Evolutionary conservation across 2,797 vertebrate genomes (phyloP).

Genomic region (Mormyrops attenuatus): DNA sequence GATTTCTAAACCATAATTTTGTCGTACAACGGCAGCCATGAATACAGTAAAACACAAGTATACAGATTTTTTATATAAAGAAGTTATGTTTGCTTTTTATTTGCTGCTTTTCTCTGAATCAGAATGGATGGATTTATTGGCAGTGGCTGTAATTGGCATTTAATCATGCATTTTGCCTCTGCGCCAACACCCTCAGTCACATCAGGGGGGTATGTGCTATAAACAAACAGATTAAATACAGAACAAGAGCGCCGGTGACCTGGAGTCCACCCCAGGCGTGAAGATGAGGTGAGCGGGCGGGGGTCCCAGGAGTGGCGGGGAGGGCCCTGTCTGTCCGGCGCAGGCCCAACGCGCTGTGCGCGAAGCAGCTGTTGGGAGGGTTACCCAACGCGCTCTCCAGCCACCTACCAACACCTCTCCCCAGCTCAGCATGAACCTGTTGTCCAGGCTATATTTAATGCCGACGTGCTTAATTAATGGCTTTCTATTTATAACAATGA

Average conservation of each 20-base stretch:
- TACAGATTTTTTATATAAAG: neutral
- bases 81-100: neutral
- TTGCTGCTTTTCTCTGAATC: neutral
- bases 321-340: neutral
- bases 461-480: slow-evolving; percentile 65
- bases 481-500: slow-evolving; percentile 64
- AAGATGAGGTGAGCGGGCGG: neutral
- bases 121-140: slow-evolving; percentile 15
- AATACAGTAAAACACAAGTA: neutral
- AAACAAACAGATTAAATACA: neutral
- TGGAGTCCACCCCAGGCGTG: neutral
- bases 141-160: slow-evolving; percentile 18
- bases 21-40: neutral
- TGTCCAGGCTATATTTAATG: slow-evolving; percentile 63
- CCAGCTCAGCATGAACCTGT: slow-evolving; percentile 56
- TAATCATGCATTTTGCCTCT: slow-evolving; percentile 32
- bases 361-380: slow-evolving; percentile 54
- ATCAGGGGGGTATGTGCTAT: neutral
- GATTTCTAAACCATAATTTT: neutral
- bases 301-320: neutral
- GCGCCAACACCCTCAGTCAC: slow-evolving; percentile 10
- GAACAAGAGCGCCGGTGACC: neutral
- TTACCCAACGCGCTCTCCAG: slow-evolving; percentile 35
- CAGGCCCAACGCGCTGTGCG: slow-evolving; percentile 47
- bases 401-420: slow-evolving; percentile 35